Evolutionary conservation across 2,113 vertebrate species (phyloP).

Genomic region (Dendrocopos noguchii): DNA sequence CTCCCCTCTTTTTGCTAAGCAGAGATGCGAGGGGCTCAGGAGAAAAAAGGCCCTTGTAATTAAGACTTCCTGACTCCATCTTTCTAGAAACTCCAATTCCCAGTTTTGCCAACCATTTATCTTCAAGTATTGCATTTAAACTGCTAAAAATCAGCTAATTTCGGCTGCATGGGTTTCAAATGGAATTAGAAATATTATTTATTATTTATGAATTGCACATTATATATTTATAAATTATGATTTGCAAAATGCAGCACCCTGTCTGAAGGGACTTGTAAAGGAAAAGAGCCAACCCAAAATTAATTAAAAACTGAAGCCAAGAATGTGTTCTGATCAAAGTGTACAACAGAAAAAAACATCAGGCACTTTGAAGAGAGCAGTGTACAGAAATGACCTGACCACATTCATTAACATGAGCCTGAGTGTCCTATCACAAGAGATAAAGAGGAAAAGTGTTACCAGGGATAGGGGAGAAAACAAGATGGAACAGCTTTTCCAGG

Average conservation of each 20-base stretch:
- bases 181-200: background rate
- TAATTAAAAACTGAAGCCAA: background rate
- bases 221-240: background rate
- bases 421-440: background rate
- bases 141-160: background rate
- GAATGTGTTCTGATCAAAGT: background rate
- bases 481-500: background rate
- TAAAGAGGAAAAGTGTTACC: background rate
- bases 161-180: background rate
- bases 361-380: background rate
- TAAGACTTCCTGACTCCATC: background rate
- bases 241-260: background rate
- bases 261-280: background rate
- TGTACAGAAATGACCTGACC: background rate
- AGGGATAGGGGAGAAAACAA: background rate
- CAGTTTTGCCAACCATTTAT: constrained; percentile 1
- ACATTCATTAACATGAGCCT: background rate
- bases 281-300: background rate
- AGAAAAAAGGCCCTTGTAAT: background rate
- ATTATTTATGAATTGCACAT: background rate
- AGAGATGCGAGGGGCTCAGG: background rate
- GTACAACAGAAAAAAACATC: background rate
- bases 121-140: background rate
- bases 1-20: background rate
- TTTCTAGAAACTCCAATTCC: background rate